A percentile compares a stretch with the other conserved stretches of the same genome.
phyloP scores from a whole-genome alignment of 64 coral and sea anemone species.

The Anthopleura sola region DNA sequence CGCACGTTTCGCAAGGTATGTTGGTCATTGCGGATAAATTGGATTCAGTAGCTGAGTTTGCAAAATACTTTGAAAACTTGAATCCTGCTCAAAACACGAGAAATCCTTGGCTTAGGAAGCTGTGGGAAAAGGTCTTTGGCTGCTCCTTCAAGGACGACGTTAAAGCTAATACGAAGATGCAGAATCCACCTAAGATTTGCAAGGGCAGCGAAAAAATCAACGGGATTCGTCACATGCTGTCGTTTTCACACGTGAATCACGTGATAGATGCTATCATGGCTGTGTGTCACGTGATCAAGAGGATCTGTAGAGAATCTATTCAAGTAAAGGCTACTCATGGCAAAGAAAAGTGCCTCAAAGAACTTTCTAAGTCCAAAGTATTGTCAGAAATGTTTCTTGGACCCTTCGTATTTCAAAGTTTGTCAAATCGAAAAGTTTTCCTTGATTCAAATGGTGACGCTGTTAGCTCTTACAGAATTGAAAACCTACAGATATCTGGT shows the following conservation, averaged over 20 bases:
- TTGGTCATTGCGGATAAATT: not conserved
- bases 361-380: slow-evolving; percentile 6
- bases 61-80: slow-evolving; percentile 26
- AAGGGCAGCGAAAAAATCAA: not conserved
- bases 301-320: not conserved
- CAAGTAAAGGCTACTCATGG: not conserved
- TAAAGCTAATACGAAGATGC: not conserved
- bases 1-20: not conserved
- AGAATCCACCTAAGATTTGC: not conserved
- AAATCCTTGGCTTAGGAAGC: slow-evolving; percentile 26
- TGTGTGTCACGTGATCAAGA: slow-evolving; percentile 38
- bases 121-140: slow-evolving; percentile 36
- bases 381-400: slow-evolving; percentile 31
- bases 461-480: slow-evolving; percentile 32
- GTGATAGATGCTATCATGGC: slow-evolving; percentile 61
- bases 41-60: not conserved
- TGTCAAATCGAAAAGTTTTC: slow-evolving; percentile 19
- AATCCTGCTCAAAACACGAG: slow-evolving; percentile 11
- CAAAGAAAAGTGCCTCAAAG: not conserved
- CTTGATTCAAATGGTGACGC: slow-evolving; percentile 49
- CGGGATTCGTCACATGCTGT: not conserved
- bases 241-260: slow-evolving; percentile 25
- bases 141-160: slow-evolving; percentile 12
- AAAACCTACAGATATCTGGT: slow-evolving; percentile 25
- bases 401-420: slow-evolving; percentile 27